phyloP scores from a whole-genome alignment of 2,113 vertebrate genomes.

The Thunnus maccoyii region DNA sequence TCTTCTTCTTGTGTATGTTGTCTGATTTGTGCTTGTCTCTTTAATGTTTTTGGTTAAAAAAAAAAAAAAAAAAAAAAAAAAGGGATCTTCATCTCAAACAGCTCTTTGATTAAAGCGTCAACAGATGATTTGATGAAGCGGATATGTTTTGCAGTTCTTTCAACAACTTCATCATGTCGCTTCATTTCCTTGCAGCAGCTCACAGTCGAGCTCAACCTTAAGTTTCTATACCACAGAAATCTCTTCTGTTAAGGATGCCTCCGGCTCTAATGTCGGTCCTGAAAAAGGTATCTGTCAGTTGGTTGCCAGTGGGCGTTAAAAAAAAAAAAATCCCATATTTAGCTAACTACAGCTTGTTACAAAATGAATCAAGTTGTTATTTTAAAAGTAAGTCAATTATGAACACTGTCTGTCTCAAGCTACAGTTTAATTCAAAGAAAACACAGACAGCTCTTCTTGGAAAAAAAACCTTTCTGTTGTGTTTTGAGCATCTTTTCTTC shows the following conservation, averaged over 20 bases:
- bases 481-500: too few species aligned
- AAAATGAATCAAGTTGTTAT: slow-evolving; percentile 1
- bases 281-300: slow-evolving; percentile 20
- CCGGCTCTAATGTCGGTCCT: neutral
- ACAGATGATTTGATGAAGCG: too few species aligned
- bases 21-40: too few species aligned
- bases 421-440: slow-evolving; percentile 25
- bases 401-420: slow-evolving; percentile 22
- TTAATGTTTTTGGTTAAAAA: too few species aligned
- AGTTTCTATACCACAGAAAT: slow-evolving; percentile 49
- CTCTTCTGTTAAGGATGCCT: neutral
- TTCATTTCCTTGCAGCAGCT: slow-evolving; percentile 18
- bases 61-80: too few species aligned
- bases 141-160: neutral
- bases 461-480: too few species aligned
- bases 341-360: neutral
- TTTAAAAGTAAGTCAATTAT: neutral
- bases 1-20: too few species aligned
- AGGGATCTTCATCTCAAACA: too few species aligned
- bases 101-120: too few species aligned
- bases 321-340: slow-evolving; percentile 33
- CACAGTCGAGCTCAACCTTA: neutral
- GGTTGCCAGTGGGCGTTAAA: slow-evolving; percentile 8
- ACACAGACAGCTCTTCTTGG: neutral
- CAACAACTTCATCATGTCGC: neutral